Evolutionary conservation across 2,888 invertebrate genomes (phyloP), one percentile per base, ranked within the genome.

Genomic region (Aphodius granarius): DNA sequence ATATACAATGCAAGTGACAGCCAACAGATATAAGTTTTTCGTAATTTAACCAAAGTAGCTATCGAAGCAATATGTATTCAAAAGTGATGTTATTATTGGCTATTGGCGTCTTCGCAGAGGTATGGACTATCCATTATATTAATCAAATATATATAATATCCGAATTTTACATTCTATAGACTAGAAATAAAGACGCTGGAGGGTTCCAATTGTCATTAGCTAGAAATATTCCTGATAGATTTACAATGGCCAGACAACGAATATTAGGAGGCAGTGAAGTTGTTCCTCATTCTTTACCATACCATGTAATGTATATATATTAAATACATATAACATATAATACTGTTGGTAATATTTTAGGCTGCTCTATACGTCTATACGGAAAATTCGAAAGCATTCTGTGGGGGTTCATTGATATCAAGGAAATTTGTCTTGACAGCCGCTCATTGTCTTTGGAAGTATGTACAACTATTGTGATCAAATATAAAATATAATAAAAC

Each of bases 321-420:
- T 2, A n/a, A 63, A 16, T n/a, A n/a, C n/a, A n/a, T n/a, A n/a
- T 63, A 63, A 63, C n/a, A 16, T 4, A 63, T 63, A 16, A 63
- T 63, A 18, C 2, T 65, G 2, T 19, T 65, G 17, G 2, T 65
- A 9, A 2, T 65, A 3, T 65, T 43, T n/a, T 23, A 71, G 43
- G 18, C 19, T 16, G 71, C 71, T 62, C 15, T 71, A 19, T 43
- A 71, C 18, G 62, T 23, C 18, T 18, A 71, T 43, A 23, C 62
- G 5, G 62, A 4, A 4, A 71, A 6, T 43, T 17, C n/a, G 18
- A 16, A 23, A 1, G 18, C 21, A 6, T 73, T 75, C 62, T 75
- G 75, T 22, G 73, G 73, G 13, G 75, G 75, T 62, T 21, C 73
- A 15, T 66, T 75, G 15, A 75, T 75, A 21, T 70, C 70, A 70